Conservation (phyloP, 2,888 invertebrate species). For the Catonia carolina region DNA sequence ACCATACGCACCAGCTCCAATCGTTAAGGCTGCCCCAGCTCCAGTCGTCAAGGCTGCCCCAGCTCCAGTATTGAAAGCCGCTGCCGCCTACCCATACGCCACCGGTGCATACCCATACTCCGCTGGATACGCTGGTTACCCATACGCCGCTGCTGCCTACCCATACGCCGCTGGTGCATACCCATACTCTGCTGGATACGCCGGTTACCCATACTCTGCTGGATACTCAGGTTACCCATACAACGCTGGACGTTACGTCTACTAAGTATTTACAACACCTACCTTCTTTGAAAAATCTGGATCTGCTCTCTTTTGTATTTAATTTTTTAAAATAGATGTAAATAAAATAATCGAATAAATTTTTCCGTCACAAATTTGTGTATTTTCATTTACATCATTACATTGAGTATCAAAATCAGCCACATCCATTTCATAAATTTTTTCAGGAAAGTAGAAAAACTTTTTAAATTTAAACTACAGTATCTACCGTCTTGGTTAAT, state of each 20-base stretch:
- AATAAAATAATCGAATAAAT: too few species aligned
- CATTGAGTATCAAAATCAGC: too few species aligned
- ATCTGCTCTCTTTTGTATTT: too few species aligned
- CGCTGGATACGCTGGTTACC: slow-evolving; percentile 6
- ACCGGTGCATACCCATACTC: slow-evolving; percentile 15
- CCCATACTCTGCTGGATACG: slow-evolving; percentile 17
- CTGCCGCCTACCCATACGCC: slow-evolving; percentile 18
- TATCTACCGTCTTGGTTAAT: too few species aligned
- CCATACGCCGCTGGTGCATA: slow-evolving; percentile 17
- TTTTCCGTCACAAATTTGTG: too few species aligned
- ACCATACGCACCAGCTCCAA: background rate
- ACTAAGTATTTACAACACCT: background rate
- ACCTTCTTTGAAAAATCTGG: too few species aligned
- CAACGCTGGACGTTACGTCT: background rate
- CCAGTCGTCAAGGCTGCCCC: slow-evolving; percentile 23
- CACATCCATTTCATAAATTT: too few species aligned
- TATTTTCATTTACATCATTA: too few species aligned
- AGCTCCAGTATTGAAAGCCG: slow-evolving; percentile 21
- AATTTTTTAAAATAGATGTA: too few species aligned
- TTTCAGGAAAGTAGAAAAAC: too few species aligned
- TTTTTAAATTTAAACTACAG: too few species aligned
- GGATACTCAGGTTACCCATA: slow-evolving; percentile 7
- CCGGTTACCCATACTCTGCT: slow-evolving; percentile 19
- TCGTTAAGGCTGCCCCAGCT: slow-evolving; percentile 4
- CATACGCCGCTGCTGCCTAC: slow-evolving; percentile 13